Base-by-base conservation (phyloP, 2,113 vertebrate species). In the Litocranius walleri region DNA sequence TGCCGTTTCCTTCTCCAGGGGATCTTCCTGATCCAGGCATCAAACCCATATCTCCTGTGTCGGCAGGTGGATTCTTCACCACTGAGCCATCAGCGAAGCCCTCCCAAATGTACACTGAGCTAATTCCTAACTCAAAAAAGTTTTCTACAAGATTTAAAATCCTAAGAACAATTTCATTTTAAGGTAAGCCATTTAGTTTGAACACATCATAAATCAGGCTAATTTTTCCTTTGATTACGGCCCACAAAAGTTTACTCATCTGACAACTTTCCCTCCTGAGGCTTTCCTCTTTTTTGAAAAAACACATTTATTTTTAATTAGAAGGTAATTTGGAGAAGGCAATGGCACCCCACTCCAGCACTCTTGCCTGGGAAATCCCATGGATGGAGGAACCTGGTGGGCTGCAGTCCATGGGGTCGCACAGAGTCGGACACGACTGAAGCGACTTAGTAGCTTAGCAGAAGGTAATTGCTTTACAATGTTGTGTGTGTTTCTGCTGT, bases 191-290 rank as follows among this genome's bases (percentile, higher is more conserved):
- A 52, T 33, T 83, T 48, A 64, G 62, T 92, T 40, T 50, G 57
- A 21, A 80, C 30, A 88, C 5, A 83, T 64, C 56, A 83, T 33
- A 64, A 87, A 56, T 14, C 27, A 87, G 59, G 90, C 27, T 77
- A 77, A 88, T 87, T 90, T 97, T 87, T 88, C 61, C 61, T 95
- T 62, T 93, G 62, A 33, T 77, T 96, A 77, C n/a, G 9, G 86
- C 43, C 59, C 12, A 62, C 86, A 86, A 81, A 95, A 59, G 59
- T 74, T 30, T 95, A 82, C 23, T 95, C 52, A 17, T 88, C 9
- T 81, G 59, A 77, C 86, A 95, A 90, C 29, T 88, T 90, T 94
- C 88, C 50, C 91, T 94, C 45, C 27, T n/a, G 15, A 95, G 19
- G 33, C n/a, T 59, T 89, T 48, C 45, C 50, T 62, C 64, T 54